phyloP scores from a whole-genome alignment of 1,140 invertebrate genomes.

The Aradophagus sp. region DNA sequence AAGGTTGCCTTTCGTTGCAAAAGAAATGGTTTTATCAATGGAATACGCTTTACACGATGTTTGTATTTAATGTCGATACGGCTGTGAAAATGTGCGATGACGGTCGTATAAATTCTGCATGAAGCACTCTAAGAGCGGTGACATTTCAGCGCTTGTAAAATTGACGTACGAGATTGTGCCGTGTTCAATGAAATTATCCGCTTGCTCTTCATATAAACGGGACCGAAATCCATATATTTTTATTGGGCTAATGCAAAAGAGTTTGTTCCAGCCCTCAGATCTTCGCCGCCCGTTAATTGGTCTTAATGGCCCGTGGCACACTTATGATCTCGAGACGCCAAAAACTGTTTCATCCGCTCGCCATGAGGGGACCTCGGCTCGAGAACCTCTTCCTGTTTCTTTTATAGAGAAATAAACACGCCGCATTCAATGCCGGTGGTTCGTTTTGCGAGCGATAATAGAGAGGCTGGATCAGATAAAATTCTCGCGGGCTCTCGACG shows the following conservation, averaged over 20 bases:
- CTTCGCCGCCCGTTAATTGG: slow-evolving; percentile 66
- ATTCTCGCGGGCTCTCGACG: too few species aligned
- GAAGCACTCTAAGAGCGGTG: slow-evolving; percentile 45
- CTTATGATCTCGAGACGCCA: slow-evolving; percentile 54
- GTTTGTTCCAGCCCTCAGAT: slow-evolving; percentile 55
- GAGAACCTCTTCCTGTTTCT: slow-evolving; percentile 34
- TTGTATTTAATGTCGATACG: slow-evolving; percentile 38
- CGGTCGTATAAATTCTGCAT: slow-evolving; percentile 43
- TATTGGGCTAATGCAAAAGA: slow-evolving; percentile 48
- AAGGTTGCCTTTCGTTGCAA: not conserved
- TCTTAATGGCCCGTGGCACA: slow-evolving; percentile 66
- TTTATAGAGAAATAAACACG: slow-evolving; percentile 46
- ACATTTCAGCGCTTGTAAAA: slow-evolving; percentile 52
- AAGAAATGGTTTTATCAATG: slow-evolving; percentile 29
- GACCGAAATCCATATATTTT: slow-evolving; percentile 53
- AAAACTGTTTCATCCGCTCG: slow-evolving; percentile 49
- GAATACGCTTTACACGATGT: slow-evolving; percentile 47
- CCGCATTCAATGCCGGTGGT: slow-evolving; percentile 13
- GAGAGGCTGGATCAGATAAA: not conserved
- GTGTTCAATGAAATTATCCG: slow-evolving; percentile 51
- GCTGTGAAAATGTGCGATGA: slow-evolving; percentile 37
- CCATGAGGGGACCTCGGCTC: slow-evolving; percentile 4
- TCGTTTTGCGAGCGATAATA: slow-evolving; percentile 2
- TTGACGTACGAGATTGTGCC: slow-evolving; percentile 52
- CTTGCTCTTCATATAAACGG: slow-evolving; percentile 44